These are phyloP conservation scores for Rutilus rutilus DNA, from an alignment of 2,113 vertebrate genomes.

Conservation along the genomic window DNA sequence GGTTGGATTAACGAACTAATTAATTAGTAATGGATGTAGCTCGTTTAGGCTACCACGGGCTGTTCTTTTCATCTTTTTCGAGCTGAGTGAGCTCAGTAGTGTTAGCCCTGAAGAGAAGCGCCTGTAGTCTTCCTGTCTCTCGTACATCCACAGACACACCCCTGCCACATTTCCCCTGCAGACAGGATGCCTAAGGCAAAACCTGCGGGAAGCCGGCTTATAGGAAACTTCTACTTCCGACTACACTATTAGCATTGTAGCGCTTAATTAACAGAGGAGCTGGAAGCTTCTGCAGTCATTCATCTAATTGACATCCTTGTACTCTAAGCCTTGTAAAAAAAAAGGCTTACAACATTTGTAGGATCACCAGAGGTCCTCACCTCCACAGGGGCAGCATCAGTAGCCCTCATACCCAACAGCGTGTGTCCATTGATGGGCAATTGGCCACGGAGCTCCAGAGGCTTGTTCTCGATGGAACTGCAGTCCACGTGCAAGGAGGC, in stretches of 20 bases:
- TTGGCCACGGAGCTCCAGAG: conserved; percentile 71
- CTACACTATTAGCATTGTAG: conserved; percentile 35
- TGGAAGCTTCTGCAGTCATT: conserved; percentile 16
- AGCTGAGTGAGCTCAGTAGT: conserved; percentile 39
- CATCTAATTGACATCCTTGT: conserved; percentile 3
- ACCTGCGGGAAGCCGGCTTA: conserved; percentile 38
- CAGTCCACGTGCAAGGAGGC: conserved; percentile 89
- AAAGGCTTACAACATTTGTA: neutral
- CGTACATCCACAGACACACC: conserved; percentile 11
- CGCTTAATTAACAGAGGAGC: conserved; percentile 29
- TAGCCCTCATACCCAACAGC: conserved; percentile 82
- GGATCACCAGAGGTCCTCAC: conserved; percentile 69
- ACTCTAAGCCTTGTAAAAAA: neutral
- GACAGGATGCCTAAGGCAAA: conserved; percentile 34
- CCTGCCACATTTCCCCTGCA: neutral
- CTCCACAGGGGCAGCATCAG: conserved; percentile 77
- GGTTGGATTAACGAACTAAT: conserved; percentile 58
- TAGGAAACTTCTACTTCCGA: conserved; percentile 45
- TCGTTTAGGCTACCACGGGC: conserved; percentile 37
- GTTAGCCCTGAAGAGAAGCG: conserved; percentile 48
- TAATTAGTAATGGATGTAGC: conserved; percentile 54
- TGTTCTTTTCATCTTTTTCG: conserved; percentile 41
- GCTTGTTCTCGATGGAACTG: conserved; percentile 83
- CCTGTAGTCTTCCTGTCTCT: conserved; percentile 39
- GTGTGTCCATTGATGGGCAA: conserved; percentile 79